Percentiles rank a stretch among this genome's conserved stretches.
phyloP scores from a whole-genome alignment of 2,797 vertebrate genomes.

The Fundulus diaphanus region DNA sequence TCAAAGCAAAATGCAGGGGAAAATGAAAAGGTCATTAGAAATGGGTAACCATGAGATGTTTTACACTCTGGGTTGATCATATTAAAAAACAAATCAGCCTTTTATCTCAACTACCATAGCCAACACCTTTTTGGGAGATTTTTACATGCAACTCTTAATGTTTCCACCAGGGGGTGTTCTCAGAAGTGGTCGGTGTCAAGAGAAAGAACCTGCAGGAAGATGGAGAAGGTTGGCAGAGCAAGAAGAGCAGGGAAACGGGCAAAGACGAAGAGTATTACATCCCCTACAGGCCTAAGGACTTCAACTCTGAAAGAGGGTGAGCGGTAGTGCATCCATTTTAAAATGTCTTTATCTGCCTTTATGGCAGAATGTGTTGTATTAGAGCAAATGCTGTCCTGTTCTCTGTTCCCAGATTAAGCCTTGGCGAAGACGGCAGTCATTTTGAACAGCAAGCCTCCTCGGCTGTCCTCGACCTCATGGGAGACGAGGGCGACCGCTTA shows the following conservation, averaged over 20 bases:
- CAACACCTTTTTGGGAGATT: not conserved
- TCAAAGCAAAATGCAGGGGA: no score
- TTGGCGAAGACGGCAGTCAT: constrained; percentile 76
- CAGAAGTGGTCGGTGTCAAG: constrained; percentile 83
- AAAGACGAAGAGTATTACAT: constrained; percentile 88
- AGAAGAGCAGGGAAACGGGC: constrained; percentile 65
- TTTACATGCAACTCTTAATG: constrained; percentile 1
- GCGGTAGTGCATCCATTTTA: not conserved
- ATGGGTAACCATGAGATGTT: not conserved
- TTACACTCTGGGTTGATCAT: not conserved
- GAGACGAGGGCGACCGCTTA: constrained; percentile 86
- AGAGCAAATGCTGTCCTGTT: constrained; percentile 3
- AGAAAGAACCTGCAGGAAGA: constrained; percentile 54
- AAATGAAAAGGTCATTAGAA: not conserved
- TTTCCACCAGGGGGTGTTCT: constrained; percentile 85
- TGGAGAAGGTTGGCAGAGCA: constrained; percentile 66
- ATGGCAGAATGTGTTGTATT: not conserved
- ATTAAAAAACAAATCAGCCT: not conserved
- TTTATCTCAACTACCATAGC: not conserved
- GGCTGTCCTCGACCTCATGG: constrained; percentile 93
- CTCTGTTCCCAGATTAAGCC: constrained; percentile 80
- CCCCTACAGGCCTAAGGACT: constrained; percentile 94
- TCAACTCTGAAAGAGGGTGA: constrained; percentile 93
- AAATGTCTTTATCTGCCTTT: not conserved
- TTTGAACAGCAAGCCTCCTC: constrained; percentile 93